Conservation (phyloP, 2,797 vertebrate genomes). For the Odontamblyopus rebecca region DNA sequence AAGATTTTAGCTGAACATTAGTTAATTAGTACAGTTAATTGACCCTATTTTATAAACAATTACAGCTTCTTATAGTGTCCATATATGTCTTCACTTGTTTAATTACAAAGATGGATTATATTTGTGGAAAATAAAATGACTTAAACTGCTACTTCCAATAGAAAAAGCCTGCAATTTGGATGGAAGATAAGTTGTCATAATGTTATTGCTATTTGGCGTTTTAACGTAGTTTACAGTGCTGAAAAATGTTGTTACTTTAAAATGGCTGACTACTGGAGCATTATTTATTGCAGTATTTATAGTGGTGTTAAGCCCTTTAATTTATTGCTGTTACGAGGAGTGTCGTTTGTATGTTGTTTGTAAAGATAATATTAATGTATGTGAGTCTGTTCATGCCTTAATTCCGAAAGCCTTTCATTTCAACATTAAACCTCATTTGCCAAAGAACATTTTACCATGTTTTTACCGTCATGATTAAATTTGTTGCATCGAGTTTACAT, state of each 20-base stretch:
- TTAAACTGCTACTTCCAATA: neutral
- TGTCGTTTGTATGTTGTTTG: conserved; percentile 17
- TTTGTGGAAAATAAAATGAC: neutral
- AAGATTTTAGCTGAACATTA: neutral
- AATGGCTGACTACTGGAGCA: conserved; percentile 28
- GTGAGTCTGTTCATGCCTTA: conserved; percentile 51
- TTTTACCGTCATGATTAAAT: conserved; percentile 17
- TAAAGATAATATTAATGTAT: conserved; percentile 30
- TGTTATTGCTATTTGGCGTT: neutral
- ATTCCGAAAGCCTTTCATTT: conserved; percentile 40
- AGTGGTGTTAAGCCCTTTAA: conserved; percentile 21
- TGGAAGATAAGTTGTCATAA: neutral
- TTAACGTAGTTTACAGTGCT: conserved; percentile 4
- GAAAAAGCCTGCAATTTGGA: neutral
- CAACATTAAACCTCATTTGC: conserved; percentile 53
- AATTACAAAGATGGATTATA: neutral
- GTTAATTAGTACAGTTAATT: neutral
- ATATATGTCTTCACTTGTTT: neutral
- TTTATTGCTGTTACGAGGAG: conserved; percentile 11
- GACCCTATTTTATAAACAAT: neutral
- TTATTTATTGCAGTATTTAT: conserved; percentile 56
- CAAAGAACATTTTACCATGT: conserved; percentile 53
- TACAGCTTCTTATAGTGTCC: neutral
- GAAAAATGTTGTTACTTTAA: conserved; percentile 40
- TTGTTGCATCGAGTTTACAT: neutral